phyloP scores from a whole-genome alignment of 2,113 vertebrate genomes.

The Lota lota region DNA sequence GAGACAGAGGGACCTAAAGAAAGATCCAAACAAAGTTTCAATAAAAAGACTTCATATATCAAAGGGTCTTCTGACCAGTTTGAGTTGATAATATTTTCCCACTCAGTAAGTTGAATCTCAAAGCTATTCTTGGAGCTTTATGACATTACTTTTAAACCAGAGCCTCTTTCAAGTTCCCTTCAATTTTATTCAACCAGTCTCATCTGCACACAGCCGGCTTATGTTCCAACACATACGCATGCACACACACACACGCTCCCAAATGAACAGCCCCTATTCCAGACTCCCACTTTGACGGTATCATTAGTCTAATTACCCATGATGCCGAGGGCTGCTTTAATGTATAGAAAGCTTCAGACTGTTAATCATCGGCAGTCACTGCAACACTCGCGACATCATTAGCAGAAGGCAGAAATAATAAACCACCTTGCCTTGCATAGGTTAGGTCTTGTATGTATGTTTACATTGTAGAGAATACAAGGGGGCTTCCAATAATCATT shows the following conservation, averaged over 20 bases:
- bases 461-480: constrained; percentile 4
- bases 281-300: constrained; percentile 62
- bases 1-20: constrained; percentile 5
- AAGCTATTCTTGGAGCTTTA: constrained; percentile 41
- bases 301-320: constrained; percentile 76
- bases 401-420: constrained; percentile 7
- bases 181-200: constrained; percentile 37
- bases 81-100: constrained; percentile 25
- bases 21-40: constrained; percentile 38
- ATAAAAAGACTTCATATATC: constrained; percentile 30
- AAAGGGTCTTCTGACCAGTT: constrained; percentile 29
- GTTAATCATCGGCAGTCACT: constrained; percentile 58
- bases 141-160: constrained; percentile 42
- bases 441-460: neutral
- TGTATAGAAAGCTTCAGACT: constrained; percentile 58
- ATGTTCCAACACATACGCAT: neutral
- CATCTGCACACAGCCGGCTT: constrained; percentile 40
- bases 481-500: neutral
- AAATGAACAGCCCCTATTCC: constrained; percentile 22
- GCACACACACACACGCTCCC: constrained; percentile 3
- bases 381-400: constrained; percentile 37
- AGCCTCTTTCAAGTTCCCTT: constrained; percentile 46
- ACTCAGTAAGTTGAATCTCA: constrained; percentile 28
- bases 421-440: constrained; percentile 37
- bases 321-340: constrained; percentile 61